These are phyloP conservation scores for Delphinapterus leucas DNA, from an alignment of 2,113 vertebrate species.

Conservation along the genomic window DNA sequence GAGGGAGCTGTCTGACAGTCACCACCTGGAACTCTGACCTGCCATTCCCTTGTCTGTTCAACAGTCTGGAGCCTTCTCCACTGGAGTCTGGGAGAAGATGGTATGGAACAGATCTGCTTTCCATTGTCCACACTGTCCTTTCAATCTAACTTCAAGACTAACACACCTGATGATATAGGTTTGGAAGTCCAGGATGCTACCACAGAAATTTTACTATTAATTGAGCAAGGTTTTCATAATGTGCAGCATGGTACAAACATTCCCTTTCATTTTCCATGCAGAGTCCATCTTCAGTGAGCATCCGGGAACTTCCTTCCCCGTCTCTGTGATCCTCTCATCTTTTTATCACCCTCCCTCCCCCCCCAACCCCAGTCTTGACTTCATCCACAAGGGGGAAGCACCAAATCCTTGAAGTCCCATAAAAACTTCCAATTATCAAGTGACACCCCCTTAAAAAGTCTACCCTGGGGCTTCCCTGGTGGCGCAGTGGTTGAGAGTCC, in stretches of 20 bases:
- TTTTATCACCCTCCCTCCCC: not conserved
- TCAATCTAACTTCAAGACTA: not conserved
- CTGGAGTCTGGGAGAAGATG: not conserved
- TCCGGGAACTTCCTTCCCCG: not conserved
- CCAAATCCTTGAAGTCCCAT: not conserved
- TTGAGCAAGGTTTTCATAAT: not conserved
- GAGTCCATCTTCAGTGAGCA: not conserved
- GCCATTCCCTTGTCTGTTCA: not conserved
- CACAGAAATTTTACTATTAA: not conserved
- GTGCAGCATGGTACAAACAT: not conserved
- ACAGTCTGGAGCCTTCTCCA: not conserved
- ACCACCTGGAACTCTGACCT: not conserved
- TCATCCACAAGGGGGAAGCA: not conserved
- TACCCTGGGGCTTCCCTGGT: too few species aligned
- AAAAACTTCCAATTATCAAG: not conserved
- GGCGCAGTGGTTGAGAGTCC: too few species aligned
- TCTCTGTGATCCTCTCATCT: not conserved
- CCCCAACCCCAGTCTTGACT: not conserved
- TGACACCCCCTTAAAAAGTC: not conserved
- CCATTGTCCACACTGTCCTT: not conserved
- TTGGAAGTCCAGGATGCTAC: not conserved
- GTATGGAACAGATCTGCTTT: not conserved
- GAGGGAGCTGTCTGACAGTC: not conserved
- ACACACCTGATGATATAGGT: not conserved
- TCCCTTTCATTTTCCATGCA: not conserved